Evolutionary conservation across 2,797 vertebrate species (phyloP), one percentile per base, ranked within the genome.

Genomic region (Danio kyathit): DNA sequence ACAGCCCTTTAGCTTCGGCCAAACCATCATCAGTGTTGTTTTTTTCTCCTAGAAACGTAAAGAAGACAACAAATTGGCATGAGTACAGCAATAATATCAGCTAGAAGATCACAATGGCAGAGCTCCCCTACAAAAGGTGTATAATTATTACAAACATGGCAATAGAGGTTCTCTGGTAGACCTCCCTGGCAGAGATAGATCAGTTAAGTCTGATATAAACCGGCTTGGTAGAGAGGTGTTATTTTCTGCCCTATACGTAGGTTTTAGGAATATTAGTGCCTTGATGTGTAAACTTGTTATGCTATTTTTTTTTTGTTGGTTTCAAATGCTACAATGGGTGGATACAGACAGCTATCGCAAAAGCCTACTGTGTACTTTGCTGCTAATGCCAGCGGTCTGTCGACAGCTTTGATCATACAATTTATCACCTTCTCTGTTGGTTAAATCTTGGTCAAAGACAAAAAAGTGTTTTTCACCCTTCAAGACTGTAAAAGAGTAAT

Each of bases 21-120:
- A 82, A 80, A 83, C 46, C 13, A 16, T 56, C 63, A 83, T 81
- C 74, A 84, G 88, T 89, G 29, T 3, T n/a, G n/a, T 89, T 86
- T 86, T 85, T 88, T 87, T 88, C 54, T 7, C 57, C 54, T 80
- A 66, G 60, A 90, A 89, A 88, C n/a, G 43, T 38, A 48, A 66
- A 40, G 60, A 71, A 63, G 64, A 76, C 0, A 41, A 89, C 87
- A 86, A 91, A 90, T 81, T 89, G 83, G 59, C 88, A 74, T 54
- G 82, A 84, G 79, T 74, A 82, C 80, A 90, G 89, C 89, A 90
- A 88, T 90, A 93, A 91, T 87, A 89, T 78, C 86, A 87, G 87
- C 78, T 78, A 88, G 80, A 69, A 73, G 88, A 86, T 85, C 86
- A 90, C 88, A 88, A 87, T 86, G 69, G 75, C 46, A 71, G 81